Percentiles rank a stretch among this genome's conserved stretches.
Evolutionary conservation across 2,888 invertebrate genomes (phyloP).

Genomic region (Neoscelio sp.): DNA sequence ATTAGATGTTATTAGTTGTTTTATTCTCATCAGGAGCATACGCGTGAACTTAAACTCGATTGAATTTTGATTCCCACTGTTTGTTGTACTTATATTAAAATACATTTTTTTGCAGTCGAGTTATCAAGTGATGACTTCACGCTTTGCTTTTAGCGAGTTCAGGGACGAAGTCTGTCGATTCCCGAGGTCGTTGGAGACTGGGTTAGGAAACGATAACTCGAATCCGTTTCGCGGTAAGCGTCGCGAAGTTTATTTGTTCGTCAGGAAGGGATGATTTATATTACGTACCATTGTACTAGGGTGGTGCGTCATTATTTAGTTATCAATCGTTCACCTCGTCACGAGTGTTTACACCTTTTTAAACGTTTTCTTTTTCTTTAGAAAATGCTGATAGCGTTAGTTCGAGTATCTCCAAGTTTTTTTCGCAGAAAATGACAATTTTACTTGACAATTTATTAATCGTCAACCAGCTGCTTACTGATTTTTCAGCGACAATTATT

Average conservation of each 20-base stretch:
- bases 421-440: too few relatives aligned
- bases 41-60: not conserved
- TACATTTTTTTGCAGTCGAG: conserved; percentile 22
- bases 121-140: conserved; percentile 59
- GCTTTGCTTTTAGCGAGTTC: conserved; percentile 61
- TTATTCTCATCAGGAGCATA: not conserved
- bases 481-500: too few relatives aligned
- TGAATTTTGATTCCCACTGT: conserved; percentile 8
- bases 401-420: not conserved
- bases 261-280: conserved; percentile 63
- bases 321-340: conserved; percentile 65
- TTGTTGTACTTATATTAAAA: conserved; percentile 7
- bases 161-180: conserved; percentile 61
- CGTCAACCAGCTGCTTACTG: too few relatives aligned
- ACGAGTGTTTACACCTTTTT: conserved; percentile 30
- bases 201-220: conserved; percentile 68
- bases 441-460: too few relatives aligned
- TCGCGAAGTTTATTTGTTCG: conserved; percentile 46
- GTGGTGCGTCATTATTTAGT: conserved; percentile 53
- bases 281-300: conserved; percentile 40
- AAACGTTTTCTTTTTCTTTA: conserved; percentile 11
- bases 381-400: conserved; percentile 20
- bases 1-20: not conserved
- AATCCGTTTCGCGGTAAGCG: conserved; percentile 63
- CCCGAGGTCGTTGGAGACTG: conserved; percentile 58